A percentile compares a stretch with the other conserved stretches of the same genome.
phyloP scores from a whole-genome alignment of 2,113 vertebrate genomes.

The Sebastes fasciatus region DNA sequence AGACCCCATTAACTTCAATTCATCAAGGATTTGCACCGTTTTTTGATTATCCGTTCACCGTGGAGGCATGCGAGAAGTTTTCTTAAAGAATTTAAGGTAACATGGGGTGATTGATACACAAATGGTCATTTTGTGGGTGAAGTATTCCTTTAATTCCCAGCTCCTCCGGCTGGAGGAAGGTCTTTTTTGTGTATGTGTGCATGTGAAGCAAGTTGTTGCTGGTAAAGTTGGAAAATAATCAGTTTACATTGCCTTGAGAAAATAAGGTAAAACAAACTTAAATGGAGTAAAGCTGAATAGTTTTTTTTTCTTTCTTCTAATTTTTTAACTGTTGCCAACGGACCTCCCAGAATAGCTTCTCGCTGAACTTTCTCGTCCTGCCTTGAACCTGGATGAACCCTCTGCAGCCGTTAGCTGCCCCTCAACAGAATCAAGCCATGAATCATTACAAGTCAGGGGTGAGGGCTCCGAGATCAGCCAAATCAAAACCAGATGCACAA shows the following conservation, averaged over 20 bases:
- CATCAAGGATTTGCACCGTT: too few relatives aligned
- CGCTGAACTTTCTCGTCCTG: constrained; percentile 61
- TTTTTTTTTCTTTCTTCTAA: background rate
- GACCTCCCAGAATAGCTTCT: constrained; percentile 60
- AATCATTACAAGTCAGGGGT: constrained; percentile 76
- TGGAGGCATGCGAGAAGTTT: too few relatives aligned
- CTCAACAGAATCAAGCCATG: constrained; percentile 72
- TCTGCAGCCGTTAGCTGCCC: constrained; percentile 69
- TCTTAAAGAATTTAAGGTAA: too few relatives aligned
- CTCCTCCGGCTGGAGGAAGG: constrained; percentile 8
- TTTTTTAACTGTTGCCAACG: constrained; percentile 31
- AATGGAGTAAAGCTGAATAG: constrained; percentile 12
- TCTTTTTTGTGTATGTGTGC: background rate
- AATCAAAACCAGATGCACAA: constrained; percentile 78
- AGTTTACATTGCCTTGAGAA: constrained; percentile 14
- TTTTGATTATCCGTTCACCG: too few relatives aligned
- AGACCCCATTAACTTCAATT: too few relatives aligned
- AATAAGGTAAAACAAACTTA: background rate
- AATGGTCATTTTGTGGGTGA: too few relatives aligned
- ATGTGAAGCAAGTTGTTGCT: constrained; percentile 6
- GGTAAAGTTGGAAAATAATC: background rate
- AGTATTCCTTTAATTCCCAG: background rate
- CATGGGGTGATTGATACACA: too few relatives aligned
- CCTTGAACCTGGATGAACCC: constrained; percentile 80
- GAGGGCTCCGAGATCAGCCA: constrained; percentile 69